Evolutionary conservation across 2,113 vertebrate genomes (phyloP), one percentile per base, ranked within the genome.

Genomic region (Trogon melanurus): DNA sequence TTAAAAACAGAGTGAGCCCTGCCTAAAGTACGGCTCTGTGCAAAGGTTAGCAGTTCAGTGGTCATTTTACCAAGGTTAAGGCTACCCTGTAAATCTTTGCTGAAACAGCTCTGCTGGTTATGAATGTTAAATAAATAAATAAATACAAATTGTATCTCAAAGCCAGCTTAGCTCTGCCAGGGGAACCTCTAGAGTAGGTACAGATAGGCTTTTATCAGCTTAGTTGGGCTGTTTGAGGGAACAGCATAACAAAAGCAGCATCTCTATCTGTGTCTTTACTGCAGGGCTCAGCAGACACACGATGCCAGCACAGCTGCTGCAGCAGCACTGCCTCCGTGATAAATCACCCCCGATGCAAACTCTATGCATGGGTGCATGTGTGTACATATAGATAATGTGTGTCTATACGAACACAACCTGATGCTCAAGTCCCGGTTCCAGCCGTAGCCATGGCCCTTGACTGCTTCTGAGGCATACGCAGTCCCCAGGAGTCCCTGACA

Each of bases 401-500:
- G 15, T 8, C 62, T 57, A 38, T 25, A 38, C 3, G 8, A 4
- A 23, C 15, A 1, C 1, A 8, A 4, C 25, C 71, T 67, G 62
- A 17, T 62, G 58, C 53, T 25, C 58, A 25, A 20, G 16, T 13
- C 56, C 30, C 2, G 0, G 5, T 22, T 74, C 19, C 50, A 81
- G 78, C 26, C 1, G 0, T 9, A 23, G 13, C 36, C 64, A 32
- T 1, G 1, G 9, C 41, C 41, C 57, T 65, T 1, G 1, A 1
- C 4, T 3, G 2, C 29, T 87, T 51, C 34, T 36, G 34, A 44
- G 18, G 34, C 45, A 58, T 2, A 1, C 1, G 0, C 17, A 4
- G 29, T 5, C 36, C n/a, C 19, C 67, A 54, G 71, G n/a, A 88
- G 72, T 47, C 60, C 51, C 36, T 47, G 75, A 26, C 27, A 34